Evolutionary conservation across 2,888 invertebrate species (phyloP).

Genomic region (Agrochola lota): DNA sequence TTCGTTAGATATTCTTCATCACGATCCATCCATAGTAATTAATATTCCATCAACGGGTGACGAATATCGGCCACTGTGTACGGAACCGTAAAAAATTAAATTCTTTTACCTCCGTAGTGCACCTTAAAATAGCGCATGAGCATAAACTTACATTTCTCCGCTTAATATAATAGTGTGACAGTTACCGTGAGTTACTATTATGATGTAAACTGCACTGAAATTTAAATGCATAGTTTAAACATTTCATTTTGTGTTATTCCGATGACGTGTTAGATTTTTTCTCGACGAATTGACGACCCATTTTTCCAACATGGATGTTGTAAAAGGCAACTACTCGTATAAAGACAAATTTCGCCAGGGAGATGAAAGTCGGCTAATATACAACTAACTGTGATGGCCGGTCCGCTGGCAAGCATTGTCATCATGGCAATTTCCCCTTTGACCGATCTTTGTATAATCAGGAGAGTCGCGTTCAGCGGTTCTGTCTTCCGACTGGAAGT

Average conservation of each 20-base stretch:
- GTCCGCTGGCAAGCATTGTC: constrained; percentile 1
- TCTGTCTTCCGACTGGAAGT: not conserved
- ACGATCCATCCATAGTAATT: constrained; percentile 31
- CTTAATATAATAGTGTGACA: constrained; percentile 39
- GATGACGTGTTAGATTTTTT: not conserved
- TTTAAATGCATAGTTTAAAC: constrained; percentile 7
- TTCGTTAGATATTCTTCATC: constrained; percentile 27
- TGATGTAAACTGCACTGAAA: constrained; percentile 29
- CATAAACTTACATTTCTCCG: constrained; percentile 38
- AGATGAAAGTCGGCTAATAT: not conserved
- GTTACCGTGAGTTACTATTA: constrained; percentile 44
- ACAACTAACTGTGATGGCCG: not conserved
- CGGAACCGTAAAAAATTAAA: constrained; percentile 33
- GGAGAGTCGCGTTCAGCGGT: not conserved
- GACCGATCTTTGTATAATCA: constrained; percentile 4
- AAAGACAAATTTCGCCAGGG: not conserved
- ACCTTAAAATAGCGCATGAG: constrained; percentile 29
- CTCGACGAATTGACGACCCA: not conserved
- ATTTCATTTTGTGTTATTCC: constrained; percentile 9
- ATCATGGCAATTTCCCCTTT: constrained; percentile 13
- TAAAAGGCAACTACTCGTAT: not conserved
- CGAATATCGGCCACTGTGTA: constrained; percentile 32
- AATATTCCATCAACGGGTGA: constrained; percentile 39
- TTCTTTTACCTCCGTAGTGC: constrained; percentile 33
- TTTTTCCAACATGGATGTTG: not conserved